These are phyloP conservation scores for Agrypnus murinus DNA, from an alignment of 2,888 invertebrate genomes.

Conservation along the genomic window DNA sequence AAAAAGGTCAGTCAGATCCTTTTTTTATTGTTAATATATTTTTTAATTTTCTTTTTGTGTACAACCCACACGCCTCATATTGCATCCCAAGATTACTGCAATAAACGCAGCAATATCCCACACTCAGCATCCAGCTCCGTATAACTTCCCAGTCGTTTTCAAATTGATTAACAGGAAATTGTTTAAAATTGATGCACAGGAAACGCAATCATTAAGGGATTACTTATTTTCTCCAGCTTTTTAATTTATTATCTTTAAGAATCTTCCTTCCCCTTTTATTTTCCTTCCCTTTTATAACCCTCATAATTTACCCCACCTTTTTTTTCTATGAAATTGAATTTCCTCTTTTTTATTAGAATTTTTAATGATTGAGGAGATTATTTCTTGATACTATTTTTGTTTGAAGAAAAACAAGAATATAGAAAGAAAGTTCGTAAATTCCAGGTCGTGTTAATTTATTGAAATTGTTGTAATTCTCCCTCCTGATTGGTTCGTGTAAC, in stretches of 20 bases:
- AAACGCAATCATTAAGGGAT: not conserved
- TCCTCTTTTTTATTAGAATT: not conserved
- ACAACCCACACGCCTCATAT: no score
- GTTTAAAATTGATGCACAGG: conserved; percentile 23
- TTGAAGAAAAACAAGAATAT: not conserved
- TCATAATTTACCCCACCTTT: no score
- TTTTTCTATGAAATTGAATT: not conserved
- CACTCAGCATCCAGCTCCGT: not conserved
- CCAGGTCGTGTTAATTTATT: conserved; percentile 33
- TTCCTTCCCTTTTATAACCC: no score
- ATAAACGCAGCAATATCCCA: no score
- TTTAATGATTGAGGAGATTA: not conserved
- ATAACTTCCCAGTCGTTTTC: conserved; percentile 12
- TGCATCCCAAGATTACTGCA: no score
- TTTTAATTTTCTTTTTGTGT: not conserved
- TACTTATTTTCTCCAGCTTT: no score
- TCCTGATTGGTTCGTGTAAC: conserved; percentile 39
- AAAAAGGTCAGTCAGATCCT: conserved; percentile 7
- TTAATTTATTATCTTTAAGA: no score
- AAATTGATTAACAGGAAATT: conserved; percentile 27
- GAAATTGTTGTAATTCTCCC: conserved; percentile 36
- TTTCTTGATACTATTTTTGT: not conserved
- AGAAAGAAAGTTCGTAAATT: no score
- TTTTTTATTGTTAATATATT: not conserved
- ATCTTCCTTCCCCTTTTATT: no score